phyloP scores from a whole-genome alignment of 2,797 vertebrate species.

The Squalus acanthias region DNA sequence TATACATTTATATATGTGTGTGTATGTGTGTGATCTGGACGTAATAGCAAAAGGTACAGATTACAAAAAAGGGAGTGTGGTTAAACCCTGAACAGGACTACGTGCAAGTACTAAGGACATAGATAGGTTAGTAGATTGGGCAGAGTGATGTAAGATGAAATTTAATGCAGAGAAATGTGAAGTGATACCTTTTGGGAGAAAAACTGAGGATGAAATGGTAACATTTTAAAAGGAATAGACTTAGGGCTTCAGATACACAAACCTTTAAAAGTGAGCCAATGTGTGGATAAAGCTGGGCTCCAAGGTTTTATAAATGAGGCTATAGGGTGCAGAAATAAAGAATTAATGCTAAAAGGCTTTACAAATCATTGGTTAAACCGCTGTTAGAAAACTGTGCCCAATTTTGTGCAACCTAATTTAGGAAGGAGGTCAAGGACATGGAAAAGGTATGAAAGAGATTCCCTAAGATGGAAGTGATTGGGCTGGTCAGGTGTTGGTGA shows the following conservation, averaged over 20 bases:
- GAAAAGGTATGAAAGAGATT: not conserved
- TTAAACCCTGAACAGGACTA: not conserved
- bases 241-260: too few species aligned
- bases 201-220: too few species aligned
- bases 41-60: not conserved
- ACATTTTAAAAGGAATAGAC: too few species aligned
- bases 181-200: too few species aligned
- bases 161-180: too few species aligned
- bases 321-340: not conserved
- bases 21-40: too few species aligned
- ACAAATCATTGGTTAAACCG: not conserved
- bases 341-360: not conserved
- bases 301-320: not conserved
- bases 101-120: not conserved
- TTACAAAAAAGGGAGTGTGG: not conserved
- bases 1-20: not conserved
- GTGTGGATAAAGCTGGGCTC: not conserved
- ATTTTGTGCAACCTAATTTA: not conserved
- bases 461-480: not conserved
- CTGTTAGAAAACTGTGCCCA: too few species aligned
- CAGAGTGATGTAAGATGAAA: too few species aligned
- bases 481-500: not conserved
- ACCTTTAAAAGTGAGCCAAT: too few species aligned
- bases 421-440: not conserved
- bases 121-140: not conserved